A percentile compares a stretch with the other conserved stretches of the same genome.
Conservation (phyloP, 1,140 invertebrate genomes). For the Papilio polyxenes region DNA sequence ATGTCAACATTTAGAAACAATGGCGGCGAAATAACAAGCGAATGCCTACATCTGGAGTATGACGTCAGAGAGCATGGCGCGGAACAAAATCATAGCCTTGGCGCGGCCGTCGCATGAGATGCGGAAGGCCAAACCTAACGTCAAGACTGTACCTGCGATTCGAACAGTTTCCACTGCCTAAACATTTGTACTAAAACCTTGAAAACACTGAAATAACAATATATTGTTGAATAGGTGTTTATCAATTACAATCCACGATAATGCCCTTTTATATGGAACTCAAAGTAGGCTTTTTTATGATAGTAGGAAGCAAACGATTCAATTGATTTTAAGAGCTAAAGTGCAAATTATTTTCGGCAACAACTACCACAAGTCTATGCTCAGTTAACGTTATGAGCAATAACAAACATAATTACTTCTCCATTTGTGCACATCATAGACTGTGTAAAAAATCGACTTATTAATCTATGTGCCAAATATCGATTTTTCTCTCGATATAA, state of each 20-base stretch:
- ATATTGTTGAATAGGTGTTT: background rate
- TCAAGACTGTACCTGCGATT: constrained; percentile 25
- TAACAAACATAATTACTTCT: too few relatives aligned
- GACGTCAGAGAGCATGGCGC: constrained; percentile 66
- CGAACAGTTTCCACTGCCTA: background rate
- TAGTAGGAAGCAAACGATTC: background rate
- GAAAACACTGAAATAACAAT: too few relatives aligned
- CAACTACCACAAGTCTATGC: background rate
- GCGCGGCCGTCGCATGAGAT: constrained; percentile 56
- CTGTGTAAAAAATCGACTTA: too few relatives aligned
- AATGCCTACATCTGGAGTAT: constrained; percentile 59
- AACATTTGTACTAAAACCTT: background rate
- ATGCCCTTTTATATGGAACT: background rate
- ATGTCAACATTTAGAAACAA: constrained; percentile 29
- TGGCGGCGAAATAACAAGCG: constrained; percentile 47
- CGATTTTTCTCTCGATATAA: background rate
- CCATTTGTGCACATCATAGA: too few relatives aligned
- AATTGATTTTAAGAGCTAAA: background rate
- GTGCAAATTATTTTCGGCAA: background rate
- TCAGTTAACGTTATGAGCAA: too few relatives aligned
- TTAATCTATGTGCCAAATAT: background rate
- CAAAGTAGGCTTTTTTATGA: background rate
- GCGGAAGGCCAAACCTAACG: constrained; percentile 43
- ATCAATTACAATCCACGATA: background rate
- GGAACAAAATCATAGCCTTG: constrained; percentile 75